Evolutionary conservation across 2,888 invertebrate genomes (phyloP).

Genomic region (Panopea generosa): DNA sequence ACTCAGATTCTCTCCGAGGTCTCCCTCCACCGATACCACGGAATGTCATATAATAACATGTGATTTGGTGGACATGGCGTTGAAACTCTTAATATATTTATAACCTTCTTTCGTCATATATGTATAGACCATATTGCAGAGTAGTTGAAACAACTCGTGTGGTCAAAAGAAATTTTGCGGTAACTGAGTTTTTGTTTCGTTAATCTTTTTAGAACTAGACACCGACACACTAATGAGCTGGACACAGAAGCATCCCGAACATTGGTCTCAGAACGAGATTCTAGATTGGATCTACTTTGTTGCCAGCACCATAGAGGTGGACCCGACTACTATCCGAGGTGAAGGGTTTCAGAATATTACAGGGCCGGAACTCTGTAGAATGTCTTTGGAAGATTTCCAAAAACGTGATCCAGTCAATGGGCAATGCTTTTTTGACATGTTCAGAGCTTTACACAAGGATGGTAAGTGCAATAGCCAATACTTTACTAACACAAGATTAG

Average conservation of each 20-base stretch:
- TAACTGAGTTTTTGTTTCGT: too few species aligned
- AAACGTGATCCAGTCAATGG: slow-evolving; percentile 75
- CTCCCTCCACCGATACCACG: too few species aligned
- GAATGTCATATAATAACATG: too few species aligned
- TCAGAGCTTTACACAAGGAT: slow-evolving; percentile 58
- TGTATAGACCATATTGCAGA: too few species aligned
- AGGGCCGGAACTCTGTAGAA: slow-evolving; percentile 73
- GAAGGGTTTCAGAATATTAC: slow-evolving; percentile 77
- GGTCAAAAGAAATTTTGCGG: too few species aligned
- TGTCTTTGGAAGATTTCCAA: slow-evolving; percentile 71
- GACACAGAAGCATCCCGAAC: slow-evolving; percentile 76
- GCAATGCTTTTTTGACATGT: slow-evolving; percentile 65
- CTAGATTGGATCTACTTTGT: slow-evolving; percentile 79
- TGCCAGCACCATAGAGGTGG: slow-evolving; percentile 71
- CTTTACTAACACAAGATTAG: too few species aligned
- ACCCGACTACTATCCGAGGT: slow-evolving; percentile 72
- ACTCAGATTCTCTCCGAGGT: too few species aligned
- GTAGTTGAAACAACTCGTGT: too few species aligned
- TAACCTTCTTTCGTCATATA: too few species aligned
- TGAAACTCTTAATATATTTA: too few species aligned
- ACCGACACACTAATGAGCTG: slow-evolving; percentile 69
- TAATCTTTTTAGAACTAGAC: slow-evolving; percentile 44
- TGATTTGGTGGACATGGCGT: too few species aligned
- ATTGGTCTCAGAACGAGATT: slow-evolving; percentile 75
- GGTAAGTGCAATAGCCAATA: too few species aligned